These are phyloP conservation scores for Arctopsyche grandis DNA, from an alignment of 1,140 invertebrate genomes.

Conservation along the genomic window DNA sequence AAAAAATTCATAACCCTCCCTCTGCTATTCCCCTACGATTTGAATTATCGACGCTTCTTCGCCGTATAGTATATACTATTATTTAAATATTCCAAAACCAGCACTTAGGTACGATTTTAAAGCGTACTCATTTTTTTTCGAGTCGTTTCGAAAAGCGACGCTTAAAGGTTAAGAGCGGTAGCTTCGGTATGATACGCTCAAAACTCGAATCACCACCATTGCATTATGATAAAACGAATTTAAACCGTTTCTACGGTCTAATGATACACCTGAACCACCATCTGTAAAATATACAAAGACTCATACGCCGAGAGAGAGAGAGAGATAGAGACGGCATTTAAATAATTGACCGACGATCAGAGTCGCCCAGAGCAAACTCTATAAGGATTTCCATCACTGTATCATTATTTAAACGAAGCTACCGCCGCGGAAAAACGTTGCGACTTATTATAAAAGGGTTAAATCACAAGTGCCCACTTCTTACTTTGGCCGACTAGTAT, in stretches of 20 bases:
- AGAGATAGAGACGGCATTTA: neutral
- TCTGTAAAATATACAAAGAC: neutral
- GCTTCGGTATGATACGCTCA: neutral
- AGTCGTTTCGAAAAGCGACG: neutral
- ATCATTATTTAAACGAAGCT: slow-evolving; percentile 6
- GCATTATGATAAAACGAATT: slow-evolving; percentile 18
- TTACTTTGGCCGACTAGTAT: neutral
- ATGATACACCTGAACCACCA: neutral
- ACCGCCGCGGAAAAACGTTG: neutral
- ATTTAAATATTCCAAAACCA: too few species aligned
- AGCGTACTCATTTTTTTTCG: neutral
- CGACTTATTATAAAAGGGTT: neutral
- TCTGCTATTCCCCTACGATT: too few species aligned
- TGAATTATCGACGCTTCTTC: too few species aligned
- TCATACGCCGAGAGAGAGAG: neutral
- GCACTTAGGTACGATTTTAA: too few species aligned
- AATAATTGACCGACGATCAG: neutral
- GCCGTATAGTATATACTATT: too few species aligned
- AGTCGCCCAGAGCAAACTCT: neutral
- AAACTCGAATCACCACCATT: neutral
- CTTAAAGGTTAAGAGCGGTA: slow-evolving; percentile 11
- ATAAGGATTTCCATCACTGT: neutral
- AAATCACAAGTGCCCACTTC: neutral
- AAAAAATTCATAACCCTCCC: too few species aligned
- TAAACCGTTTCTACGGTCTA: slow-evolving; percentile 13